Conservation (phyloP, 2,797 vertebrate genomes). For the Notoglanidium macrostoma region DNA sequence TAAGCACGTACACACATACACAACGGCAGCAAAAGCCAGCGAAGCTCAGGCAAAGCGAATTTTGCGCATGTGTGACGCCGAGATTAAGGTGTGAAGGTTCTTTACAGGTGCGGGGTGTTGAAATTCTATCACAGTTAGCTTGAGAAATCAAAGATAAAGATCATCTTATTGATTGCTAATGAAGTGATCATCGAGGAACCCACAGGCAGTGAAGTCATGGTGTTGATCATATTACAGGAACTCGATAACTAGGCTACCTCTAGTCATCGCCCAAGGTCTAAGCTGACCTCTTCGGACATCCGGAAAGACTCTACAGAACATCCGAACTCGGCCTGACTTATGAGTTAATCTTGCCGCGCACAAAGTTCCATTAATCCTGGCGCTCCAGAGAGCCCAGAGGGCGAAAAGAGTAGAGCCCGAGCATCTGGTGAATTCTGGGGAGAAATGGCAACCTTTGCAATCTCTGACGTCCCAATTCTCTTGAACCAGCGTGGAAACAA, state of each 20-base stretch:
- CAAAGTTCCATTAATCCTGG: slow-evolving; percentile 43
- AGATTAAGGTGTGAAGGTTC: neutral
- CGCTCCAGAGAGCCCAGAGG: slow-evolving; percentile 36
- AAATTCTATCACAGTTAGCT: neutral
- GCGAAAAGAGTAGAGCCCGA: slow-evolving; percentile 1
- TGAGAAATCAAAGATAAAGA: slow-evolving; percentile 22
- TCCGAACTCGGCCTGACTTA: slow-evolving; percentile 46
- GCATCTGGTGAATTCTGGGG: slow-evolving; percentile 22
- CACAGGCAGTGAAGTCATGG: slow-evolving; percentile 26
- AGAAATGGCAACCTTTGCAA: slow-evolving; percentile 34
- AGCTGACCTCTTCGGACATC: slow-evolving; percentile 32
- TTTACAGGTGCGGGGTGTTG: neutral
- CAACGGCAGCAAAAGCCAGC: neutral
- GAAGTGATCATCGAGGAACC: slow-evolving; percentile 10
- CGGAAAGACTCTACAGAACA: slow-evolving; percentile 16
- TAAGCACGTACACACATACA: neutral
- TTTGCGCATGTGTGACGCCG: neutral
- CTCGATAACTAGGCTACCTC: slow-evolving; percentile 31
- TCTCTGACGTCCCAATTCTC: slow-evolving; percentile 31
- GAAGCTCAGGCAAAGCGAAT: neutral
- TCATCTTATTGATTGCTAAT: slow-evolving; percentile 23
- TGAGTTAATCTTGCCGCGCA: slow-evolving; percentile 36
- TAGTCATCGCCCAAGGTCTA: slow-evolving; percentile 21
- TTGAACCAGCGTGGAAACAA: slow-evolving; percentile 18
- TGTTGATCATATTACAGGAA: slow-evolving; percentile 32